Evolutionary conservation across 2,797 vertebrate species (phyloP).

Genomic region (Tapirus indicus): DNA sequence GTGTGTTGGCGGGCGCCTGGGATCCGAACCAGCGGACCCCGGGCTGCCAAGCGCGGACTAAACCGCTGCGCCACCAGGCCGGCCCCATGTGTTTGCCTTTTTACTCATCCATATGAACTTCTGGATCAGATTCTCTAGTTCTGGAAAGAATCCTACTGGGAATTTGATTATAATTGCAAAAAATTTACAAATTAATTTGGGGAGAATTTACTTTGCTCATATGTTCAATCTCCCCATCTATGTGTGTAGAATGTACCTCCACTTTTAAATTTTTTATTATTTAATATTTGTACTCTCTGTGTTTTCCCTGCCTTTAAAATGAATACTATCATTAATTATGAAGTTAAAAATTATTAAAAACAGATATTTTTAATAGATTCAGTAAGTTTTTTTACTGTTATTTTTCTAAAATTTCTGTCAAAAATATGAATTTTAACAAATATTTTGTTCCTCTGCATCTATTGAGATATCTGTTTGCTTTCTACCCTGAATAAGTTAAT

Average conservation of each 20-base stretch:
- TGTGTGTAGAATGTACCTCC: neutral
- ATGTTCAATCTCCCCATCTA: neutral
- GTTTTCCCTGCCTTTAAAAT: neutral
- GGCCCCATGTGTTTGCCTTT: neutral
- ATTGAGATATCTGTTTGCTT: neutral
- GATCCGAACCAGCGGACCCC: no score
- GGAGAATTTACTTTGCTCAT: neutral
- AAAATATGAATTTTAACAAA: neutral
- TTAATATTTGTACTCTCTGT: neutral
- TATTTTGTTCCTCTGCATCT: neutral
- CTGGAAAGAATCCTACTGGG: neutral
- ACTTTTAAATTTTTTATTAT: neutral
- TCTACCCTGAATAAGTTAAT: neutral
- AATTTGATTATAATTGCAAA: constrained; percentile 32
- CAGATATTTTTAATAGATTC: neutral
- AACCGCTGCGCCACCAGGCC: no score
- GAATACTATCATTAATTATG: neutral
- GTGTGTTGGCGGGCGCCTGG: no score
- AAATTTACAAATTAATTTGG: neutral
- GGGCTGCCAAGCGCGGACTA: no score
- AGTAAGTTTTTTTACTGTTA: neutral
- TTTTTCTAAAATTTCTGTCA: neutral
- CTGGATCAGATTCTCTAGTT: neutral
- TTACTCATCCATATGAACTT: neutral
- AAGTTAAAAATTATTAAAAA: neutral